Conservation (phyloP, 1,140 invertebrate genomes). For the Rhopalosiphum padi region DNA sequence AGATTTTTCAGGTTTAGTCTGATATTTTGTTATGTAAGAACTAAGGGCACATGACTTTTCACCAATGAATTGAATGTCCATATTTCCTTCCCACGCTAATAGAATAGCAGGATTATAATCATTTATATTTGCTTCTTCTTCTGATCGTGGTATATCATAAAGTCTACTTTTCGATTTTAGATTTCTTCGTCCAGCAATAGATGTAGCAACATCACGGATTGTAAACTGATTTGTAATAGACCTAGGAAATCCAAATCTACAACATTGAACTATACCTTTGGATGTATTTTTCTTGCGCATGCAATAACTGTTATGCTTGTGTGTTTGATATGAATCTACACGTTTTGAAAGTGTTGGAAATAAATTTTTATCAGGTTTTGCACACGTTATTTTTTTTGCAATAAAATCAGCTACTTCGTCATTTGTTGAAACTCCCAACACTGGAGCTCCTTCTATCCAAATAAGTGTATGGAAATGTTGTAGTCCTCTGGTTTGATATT, state of each 20-base stretch:
- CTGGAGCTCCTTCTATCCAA: neutral
- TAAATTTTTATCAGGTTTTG: neutral
- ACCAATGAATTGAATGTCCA: neutral
- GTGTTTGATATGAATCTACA: neutral
- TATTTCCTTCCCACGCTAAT: neutral
- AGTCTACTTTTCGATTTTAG: neutral
- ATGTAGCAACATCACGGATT: neutral
- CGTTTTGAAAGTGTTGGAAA: neutral
- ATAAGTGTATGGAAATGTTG: neutral
- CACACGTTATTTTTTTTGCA: neutral
- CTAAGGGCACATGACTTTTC: neutral
- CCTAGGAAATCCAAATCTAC: neutral
- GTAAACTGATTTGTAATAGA: neutral
- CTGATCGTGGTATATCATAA: too few species aligned
- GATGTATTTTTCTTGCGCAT: neutral
- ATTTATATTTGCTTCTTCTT: neutral
- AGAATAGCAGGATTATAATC: neutral
- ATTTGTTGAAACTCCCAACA: neutral
- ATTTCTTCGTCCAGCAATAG: neutral
- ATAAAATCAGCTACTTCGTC: neutral
- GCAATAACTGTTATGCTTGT: neutral
- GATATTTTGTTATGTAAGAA: conserved; percentile 60
- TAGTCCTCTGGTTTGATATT: neutral
- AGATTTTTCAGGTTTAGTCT: conserved; percentile 60
- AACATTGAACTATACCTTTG: neutral